phyloP scores from a whole-genome alignment of 2,113 vertebrate species.

The Cinclus cinclus region DNA sequence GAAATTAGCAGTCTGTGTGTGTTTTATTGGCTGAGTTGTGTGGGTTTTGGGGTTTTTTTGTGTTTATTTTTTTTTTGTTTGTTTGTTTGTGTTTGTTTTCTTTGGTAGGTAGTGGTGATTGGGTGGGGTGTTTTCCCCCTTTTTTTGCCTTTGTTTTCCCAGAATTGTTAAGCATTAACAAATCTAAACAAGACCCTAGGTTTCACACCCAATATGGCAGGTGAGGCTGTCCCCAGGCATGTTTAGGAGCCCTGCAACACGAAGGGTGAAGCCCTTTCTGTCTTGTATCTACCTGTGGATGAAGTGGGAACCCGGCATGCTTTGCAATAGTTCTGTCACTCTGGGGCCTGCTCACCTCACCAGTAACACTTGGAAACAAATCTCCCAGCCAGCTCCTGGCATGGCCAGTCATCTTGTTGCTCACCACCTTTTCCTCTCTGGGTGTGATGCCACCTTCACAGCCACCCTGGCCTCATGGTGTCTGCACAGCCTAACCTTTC shows the following conservation, averaged over 20 bases:
- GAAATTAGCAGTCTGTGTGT: neutral
- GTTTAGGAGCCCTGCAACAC: neutral
- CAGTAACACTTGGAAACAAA: neutral
- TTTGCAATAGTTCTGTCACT: neutral
- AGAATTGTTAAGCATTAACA: neutral
- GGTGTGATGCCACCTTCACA: neutral
- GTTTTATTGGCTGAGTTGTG: neutral
- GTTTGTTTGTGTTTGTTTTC: neutral
- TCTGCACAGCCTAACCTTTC: neutral
- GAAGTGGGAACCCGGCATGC: rapidly evolving
- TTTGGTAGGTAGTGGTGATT: neutral
- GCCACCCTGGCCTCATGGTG: neutral
- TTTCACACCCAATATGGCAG: neutral
- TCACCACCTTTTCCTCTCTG: neutral
- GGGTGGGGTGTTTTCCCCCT: neutral
- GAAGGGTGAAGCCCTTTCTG: neutral
- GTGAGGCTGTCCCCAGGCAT: neutral
- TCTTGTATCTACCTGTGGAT: neutral
- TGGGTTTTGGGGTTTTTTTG: neutral
- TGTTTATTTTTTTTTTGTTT: no score
- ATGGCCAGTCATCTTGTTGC: neutral
- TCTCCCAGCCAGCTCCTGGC: neutral
- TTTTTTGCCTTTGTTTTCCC: neutral
- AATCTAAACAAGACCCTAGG: neutral
- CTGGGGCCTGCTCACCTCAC: neutral